A percentile compares a stretch with the other conserved stretches of the same genome.
These are phyloP conservation scores for Theristicus caerulescens DNA, from an alignment of 2,113 vertebrate species.

Conservation along the genomic window DNA sequence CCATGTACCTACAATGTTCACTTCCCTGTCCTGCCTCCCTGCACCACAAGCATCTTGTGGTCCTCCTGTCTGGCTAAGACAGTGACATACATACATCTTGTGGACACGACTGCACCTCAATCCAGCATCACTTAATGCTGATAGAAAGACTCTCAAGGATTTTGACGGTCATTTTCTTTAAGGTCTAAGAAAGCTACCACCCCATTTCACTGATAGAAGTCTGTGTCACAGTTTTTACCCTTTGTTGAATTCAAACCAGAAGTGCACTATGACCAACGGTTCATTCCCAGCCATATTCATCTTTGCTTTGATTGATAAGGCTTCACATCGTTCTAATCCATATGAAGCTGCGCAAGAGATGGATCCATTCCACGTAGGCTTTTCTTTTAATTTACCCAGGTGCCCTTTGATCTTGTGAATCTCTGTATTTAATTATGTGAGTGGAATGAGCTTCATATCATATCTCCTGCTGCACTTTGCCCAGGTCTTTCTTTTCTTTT, in stretches of 20 bases:
- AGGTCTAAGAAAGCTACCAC: not conserved
- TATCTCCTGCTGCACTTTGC: not conserved
- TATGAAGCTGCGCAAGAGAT: not conserved
- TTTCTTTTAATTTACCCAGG: not conserved
- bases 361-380: not conserved
- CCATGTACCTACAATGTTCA: accelerated
- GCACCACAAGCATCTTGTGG: not conserved
- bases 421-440: not conserved
- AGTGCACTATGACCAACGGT: not conserved
- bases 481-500: not conserved
- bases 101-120: not conserved
- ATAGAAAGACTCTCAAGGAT: not conserved
- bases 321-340: not conserved
- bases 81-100: not conserved
- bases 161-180: not conserved
- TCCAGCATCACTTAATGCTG: not conserved
- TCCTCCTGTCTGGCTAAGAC: not conserved
- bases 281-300: not conserved
- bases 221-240: not conserved
- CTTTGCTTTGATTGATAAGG: not conserved
- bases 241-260: not conserved
- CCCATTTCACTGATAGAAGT: not conserved
- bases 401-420: constrained; percentile 8
- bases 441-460: not conserved
- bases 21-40: not conserved